Base-by-base conservation (phyloP, 2,797 vertebrate genomes). In the Gallinago stenura region DNA sequence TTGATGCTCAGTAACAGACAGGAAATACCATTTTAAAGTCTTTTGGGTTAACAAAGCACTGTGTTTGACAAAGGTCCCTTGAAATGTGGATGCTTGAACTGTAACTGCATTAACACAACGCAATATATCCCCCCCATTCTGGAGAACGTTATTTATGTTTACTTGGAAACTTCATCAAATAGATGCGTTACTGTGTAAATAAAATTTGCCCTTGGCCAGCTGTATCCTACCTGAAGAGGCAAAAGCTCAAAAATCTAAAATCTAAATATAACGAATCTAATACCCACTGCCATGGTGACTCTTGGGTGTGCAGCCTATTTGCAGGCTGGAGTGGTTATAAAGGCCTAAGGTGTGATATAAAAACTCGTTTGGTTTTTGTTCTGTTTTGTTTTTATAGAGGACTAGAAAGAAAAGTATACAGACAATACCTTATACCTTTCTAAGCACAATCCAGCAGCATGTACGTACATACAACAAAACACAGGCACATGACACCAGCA, bases 291-390 rank as follows among this genome's bases (percentile, higher is more conserved):
- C 50, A 65, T 39, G 9, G 33, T 10, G 20, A 82, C 81, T 61
- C 26, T 89, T 69, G 79, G 24, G 31, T 21, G 25, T 1, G 3
- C 26, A 43, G 43, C 5, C 68, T 58, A 24, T 28, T 54, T 62
- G 48, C 28, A 90, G 7, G 17, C 21, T 66, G 22, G 15, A 66
- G 7, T 12, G 7, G 22, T 62, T 69, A 30, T 33, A 39, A 1
- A 0, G 64, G 15, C 20, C 54, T 71, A 53, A 66, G 3, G 0
- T 14, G 19, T 0, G 5, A 15, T 39, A 4, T 2, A 76, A 58
- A 87, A 89, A 30, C 2, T 2, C 14, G 2, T 16, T n/a, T 35
- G 7, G 4, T 10, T 3, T 3, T 6, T 20, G 12, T 3, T 3
- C 5, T 20, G 12, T 28, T 28, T n/a, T 70, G 35, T 15, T n/a